These are phyloP conservation scores for Diaphora mendica DNA, from an alignment of 2,888 invertebrate species.

Conservation along the genomic window DNA sequence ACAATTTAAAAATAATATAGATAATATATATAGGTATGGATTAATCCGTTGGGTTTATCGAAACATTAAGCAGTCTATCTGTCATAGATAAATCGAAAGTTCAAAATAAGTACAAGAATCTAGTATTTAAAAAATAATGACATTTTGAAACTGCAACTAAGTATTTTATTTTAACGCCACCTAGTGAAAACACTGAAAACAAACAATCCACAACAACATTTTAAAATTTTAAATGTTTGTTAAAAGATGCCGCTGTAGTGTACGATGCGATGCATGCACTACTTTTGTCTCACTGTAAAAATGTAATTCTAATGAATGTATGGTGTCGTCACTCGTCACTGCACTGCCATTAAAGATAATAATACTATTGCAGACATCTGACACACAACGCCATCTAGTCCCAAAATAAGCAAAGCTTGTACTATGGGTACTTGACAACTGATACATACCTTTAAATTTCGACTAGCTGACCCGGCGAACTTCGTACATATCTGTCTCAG, in stretches of 20 bases:
- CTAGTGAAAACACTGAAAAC: not conserved
- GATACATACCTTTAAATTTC: too few species aligned
- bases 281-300: too few species aligned
- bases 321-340: too few species aligned
- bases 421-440: too few species aligned
- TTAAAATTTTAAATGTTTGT: not conserved
- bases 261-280: too few species aligned
- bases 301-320: too few species aligned
- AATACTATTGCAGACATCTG: too few species aligned
- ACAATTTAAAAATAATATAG: constrained; percentile 55
- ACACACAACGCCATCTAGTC: too few species aligned
- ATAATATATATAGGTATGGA: constrained; percentile 2
- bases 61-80: not conserved
- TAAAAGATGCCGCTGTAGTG: constrained; percentile 3
- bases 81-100: not conserved
- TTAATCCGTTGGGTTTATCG: not conserved
- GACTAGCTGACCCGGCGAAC: too few species aligned
- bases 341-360: too few species aligned
- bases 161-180: not conserved
- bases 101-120: not conserved
- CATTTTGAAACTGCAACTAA: not conserved
- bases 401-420: too few species aligned
- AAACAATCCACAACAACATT: not conserved
- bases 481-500: too few species aligned
- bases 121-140: not conserved